phyloP scores from a whole-genome alignment of 2,888 invertebrate species.

The Scaptomyza caliginosa region DNA sequence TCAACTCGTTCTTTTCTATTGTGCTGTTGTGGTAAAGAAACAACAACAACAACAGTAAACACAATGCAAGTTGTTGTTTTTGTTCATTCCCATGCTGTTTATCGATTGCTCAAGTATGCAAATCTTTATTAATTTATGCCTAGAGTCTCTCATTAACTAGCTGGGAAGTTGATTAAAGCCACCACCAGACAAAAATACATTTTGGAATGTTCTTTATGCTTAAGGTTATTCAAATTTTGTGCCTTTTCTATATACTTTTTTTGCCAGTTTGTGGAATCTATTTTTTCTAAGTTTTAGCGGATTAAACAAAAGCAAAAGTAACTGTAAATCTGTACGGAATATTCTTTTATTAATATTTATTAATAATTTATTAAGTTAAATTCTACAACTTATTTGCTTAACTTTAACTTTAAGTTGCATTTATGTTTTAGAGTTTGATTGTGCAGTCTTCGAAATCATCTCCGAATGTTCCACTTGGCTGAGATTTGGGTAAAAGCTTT shows the following conservation, averaged over 20 bases:
- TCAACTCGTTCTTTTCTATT: conserved; percentile 32
- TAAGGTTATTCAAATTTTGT: conserved; percentile 4
- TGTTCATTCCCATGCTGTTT: conserved; percentile 40
- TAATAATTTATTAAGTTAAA: not conserved
- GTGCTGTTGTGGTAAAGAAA: not conserved
- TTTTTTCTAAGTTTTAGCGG: not conserved
- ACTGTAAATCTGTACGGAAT: conserved; percentile 49
- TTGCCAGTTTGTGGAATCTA: not conserved
- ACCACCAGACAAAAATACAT: not conserved
- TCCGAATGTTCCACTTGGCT: conserved; percentile 40
- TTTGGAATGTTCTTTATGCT: not conserved
- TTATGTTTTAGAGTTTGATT: not conserved
- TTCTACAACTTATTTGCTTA: conserved; percentile 1
- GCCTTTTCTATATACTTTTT: not conserved
- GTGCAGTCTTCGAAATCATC: conserved; percentile 1
- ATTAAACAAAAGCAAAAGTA: conserved; percentile 50
- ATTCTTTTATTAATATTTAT: not conserved
- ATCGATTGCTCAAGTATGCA: conserved; percentile 65
- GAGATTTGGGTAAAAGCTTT: conserved; percentile 7
- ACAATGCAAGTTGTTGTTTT: conserved; percentile 8
- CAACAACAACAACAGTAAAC: conserved; percentile 17
- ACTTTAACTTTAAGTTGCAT: not conserved
- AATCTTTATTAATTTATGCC: conserved; percentile 65
- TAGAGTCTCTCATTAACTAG: conserved; percentile 41
- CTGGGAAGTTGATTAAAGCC: conserved; percentile 12